A percentile compares a stretch with the other conserved stretches of the same genome.
phyloP scores from a whole-genome alignment of 1,140 invertebrate genomes.

The Drosophila nigromelanica region DNA sequence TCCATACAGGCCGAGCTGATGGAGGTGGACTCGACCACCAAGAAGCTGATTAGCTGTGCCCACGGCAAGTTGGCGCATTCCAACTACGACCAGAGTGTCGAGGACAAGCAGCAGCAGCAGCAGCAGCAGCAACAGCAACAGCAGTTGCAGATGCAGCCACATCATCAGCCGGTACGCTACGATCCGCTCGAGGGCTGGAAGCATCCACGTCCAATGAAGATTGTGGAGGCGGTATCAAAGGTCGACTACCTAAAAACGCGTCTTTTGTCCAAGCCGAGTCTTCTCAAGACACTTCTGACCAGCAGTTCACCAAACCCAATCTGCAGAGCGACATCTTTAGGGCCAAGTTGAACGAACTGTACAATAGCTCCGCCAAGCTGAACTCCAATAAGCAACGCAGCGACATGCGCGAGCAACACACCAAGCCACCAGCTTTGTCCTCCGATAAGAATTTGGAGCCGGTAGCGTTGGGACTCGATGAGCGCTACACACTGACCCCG shows the following conservation, averaged over 20 bases:
- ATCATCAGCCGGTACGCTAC: background rate
- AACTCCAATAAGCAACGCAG: background rate
- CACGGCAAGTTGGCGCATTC: background rate
- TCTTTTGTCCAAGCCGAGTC: background rate
- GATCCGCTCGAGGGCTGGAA: constrained; percentile 59
- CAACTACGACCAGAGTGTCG: background rate
- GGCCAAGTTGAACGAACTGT: constrained; percentile 8
- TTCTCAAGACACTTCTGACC: background rate
- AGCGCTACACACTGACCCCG: background rate
- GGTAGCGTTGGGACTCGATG: too few relatives aligned
- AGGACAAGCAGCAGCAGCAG: background rate
- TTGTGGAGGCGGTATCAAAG: background rate
- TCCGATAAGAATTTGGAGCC: background rate
- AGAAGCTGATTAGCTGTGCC: constrained; percentile 39
- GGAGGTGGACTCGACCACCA: constrained; percentile 33
- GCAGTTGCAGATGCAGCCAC: background rate
- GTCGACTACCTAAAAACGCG: background rate
- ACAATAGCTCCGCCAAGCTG: background rate
- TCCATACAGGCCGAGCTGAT: constrained; percentile 62
- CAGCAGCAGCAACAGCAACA: background rate
- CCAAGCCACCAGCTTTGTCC: background rate
- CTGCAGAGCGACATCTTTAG: background rate
- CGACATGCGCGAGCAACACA: background rate
- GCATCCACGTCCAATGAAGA: constrained; percentile 17
- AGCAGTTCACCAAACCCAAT: background rate